Percentiles rank a stretch among this genome's conserved stretches.
Evolutionary conservation across 1,140 invertebrate genomes (phyloP).

Genomic region (Papilio xuthus): DNA sequence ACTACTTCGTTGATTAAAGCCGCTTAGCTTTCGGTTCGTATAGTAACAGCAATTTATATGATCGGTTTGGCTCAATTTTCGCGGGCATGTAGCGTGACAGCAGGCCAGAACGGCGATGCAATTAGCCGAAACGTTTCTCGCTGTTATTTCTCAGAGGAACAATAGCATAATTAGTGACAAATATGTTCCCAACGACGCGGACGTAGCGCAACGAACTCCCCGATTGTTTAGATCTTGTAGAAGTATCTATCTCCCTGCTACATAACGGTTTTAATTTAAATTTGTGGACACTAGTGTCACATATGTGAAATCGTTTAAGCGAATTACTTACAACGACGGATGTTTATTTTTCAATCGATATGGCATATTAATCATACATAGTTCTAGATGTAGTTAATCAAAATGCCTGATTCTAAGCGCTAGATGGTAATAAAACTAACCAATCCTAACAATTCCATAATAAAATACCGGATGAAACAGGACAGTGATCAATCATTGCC

Average conservation of each 20-base stretch:
- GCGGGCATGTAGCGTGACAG: conserved; percentile 57
- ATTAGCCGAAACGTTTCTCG: conserved; percentile 59
- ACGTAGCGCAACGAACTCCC: neutral
- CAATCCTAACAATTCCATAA: neutral
- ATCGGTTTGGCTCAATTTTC: conserved; percentile 47
- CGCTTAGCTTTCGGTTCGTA: neutral
- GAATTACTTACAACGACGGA: neutral
- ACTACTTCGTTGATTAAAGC: neutral
- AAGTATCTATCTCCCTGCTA: neutral
- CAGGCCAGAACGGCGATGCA: conserved; percentile 62
- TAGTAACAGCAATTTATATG: conserved; percentile 12
- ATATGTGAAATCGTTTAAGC: neutral
- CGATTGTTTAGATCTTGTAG: neutral
- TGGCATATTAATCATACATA: neutral
- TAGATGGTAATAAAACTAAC: neutral
- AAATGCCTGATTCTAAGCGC: neutral
- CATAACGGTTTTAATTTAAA: neutral
- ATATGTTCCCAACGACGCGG: conserved; percentile 30
- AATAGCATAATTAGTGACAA: conserved; percentile 41
- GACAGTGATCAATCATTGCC: neutral
- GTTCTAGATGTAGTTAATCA: neutral
- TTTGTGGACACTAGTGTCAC: neutral
- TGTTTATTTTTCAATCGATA: neutral
- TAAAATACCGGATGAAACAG: neutral
- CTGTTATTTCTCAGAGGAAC: conserved; percentile 47